Conservation (phyloP, 2,888 invertebrate species). For the Brachylomia viminalis region DNA sequence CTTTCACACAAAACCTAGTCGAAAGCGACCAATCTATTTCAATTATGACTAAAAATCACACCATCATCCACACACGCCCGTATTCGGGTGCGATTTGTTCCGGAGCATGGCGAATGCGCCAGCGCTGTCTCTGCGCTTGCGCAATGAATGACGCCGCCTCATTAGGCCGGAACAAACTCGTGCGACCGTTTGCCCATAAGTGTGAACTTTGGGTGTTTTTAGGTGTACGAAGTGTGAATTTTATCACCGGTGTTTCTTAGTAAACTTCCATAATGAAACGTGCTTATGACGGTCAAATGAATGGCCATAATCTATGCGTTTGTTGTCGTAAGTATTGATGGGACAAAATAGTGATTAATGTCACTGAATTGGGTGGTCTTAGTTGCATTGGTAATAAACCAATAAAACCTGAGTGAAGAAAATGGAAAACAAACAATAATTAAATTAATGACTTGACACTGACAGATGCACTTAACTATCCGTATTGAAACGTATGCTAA, state of each 20-base stretch:
- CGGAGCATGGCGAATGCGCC: constrained; percentile 85
- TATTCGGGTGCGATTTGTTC: constrained; percentile 87
- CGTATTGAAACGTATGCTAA: too few species aligned
- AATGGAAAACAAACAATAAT: too few species aligned
- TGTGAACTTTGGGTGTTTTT: constrained; percentile 67
- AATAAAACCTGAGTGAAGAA: background rate
- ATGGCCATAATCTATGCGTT: constrained; percentile 31
- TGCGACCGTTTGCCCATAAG: constrained; percentile 55
- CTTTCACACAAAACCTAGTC: constrained; percentile 45
- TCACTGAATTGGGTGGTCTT: constrained; percentile 45
- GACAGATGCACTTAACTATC: too few species aligned
- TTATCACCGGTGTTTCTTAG: constrained; percentile 50
- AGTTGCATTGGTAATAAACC: background rate
- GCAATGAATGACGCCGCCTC: constrained; percentile 84
- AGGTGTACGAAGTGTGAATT: constrained; percentile 46
- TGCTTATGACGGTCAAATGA: constrained; percentile 14
- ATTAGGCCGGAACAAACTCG: constrained; percentile 86
- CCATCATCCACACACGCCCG: constrained; percentile 79
- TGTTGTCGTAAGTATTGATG: constrained; percentile 44
- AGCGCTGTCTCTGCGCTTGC: constrained; percentile 81
- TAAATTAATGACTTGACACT: too few species aligned
- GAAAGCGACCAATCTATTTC: constrained; percentile 63
- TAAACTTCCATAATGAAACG: constrained; percentile 40
- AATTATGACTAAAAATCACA: constrained; percentile 76
- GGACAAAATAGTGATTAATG: constrained; percentile 12